Conservation (phyloP, 2,888 invertebrate species). For the Argynnis bischoffii region DNA sequence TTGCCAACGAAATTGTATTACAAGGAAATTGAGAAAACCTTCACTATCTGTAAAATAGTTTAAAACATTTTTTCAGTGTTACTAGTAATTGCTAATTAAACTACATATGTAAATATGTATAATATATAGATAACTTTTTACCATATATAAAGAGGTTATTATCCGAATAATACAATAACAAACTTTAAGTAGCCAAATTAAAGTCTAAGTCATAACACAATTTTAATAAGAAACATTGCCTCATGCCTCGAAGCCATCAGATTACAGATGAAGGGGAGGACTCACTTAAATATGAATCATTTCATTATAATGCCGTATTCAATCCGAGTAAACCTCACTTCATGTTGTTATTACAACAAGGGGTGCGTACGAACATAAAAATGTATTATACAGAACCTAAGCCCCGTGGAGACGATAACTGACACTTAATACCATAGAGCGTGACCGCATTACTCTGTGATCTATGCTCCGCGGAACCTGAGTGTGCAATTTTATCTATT, state of each 20-base stretch:
- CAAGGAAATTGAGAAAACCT: no score
- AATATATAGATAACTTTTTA: neutral
- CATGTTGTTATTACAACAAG: slow-evolving; percentile 75
- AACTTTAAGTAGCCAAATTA: slow-evolving; percentile 32
- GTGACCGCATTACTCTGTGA: slow-evolving; percentile 81
- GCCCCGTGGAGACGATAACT: slow-evolving; percentile 80
- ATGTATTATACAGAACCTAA: slow-evolving; percentile 70
- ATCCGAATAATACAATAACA: neutral
- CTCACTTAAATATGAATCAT: slow-evolving; percentile 83
- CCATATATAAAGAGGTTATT: neutral
- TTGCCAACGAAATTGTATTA: no score
- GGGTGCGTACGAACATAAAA: slow-evolving; percentile 75
- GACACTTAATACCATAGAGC: slow-evolving; percentile 81
- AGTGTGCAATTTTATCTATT: slow-evolving; percentile 64
- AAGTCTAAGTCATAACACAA: slow-evolving; percentile 69
- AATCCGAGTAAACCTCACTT: slow-evolving; percentile 81
- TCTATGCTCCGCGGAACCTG: slow-evolving; percentile 74
- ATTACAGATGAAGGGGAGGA: slow-evolving; percentile 74
- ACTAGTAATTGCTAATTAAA: no score
- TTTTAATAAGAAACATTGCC: slow-evolving; percentile 81
- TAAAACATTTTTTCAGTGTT: no score
- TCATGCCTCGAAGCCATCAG: slow-evolving; percentile 75
- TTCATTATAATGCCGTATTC: slow-evolving; percentile 82
- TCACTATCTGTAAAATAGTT: no score
- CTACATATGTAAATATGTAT: no score